Evolutionary conservation across 2,113 vertebrate genomes (phyloP).

Genomic region (Furnarius figulus): DNA sequence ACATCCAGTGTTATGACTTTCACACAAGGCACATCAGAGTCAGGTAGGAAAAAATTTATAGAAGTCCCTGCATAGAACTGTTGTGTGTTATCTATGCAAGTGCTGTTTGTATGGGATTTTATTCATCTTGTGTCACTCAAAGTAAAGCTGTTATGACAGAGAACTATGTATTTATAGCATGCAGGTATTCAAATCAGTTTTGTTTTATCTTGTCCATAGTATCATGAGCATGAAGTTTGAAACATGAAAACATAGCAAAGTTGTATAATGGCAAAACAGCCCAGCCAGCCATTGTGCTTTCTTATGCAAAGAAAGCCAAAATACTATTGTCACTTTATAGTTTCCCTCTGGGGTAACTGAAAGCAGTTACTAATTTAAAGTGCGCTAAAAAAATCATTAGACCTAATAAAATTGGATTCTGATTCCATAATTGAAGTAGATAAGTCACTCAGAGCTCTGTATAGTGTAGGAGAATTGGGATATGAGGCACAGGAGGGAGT

Average conservation of each 20-base stretch:
- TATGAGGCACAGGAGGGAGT: neutral
- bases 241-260: neutral
- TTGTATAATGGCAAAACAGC: neutral
- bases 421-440: neutral
- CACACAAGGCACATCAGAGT: neutral
- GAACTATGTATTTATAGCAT: neutral
- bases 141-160: neutral
- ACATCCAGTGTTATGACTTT: neutral
- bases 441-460: neutral
- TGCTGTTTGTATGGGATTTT: neutral
- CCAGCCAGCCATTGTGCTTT: neutral
- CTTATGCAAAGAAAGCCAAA: neutral
- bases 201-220: neutral
- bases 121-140: neutral
- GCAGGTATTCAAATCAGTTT: neutral
- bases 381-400: neutral
- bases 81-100: neutral
- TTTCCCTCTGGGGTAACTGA: neutral
- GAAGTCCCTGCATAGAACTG: neutral
- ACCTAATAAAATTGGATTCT: neutral
- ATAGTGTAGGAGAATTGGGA: neutral
- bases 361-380: neutral
- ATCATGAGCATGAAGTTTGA: neutral
- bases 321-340: neutral
- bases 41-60: neutral